Conservation (phyloP, 2,113 vertebrate genomes). For the Aspidoscelis tigris region DNA sequence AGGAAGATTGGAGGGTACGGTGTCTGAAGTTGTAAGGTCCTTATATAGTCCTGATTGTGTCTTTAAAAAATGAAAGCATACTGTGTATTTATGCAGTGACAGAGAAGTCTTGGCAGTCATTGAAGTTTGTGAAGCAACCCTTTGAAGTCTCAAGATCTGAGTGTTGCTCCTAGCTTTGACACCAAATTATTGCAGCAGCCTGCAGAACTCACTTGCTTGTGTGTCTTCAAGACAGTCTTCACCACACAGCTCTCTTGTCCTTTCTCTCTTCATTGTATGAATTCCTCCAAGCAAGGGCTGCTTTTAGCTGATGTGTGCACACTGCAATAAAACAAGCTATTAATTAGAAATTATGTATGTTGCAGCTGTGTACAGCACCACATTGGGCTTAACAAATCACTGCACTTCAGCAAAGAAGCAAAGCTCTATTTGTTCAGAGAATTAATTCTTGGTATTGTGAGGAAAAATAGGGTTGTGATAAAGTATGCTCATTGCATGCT, state of each 20-base stretch:
- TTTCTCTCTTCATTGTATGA: not conserved
- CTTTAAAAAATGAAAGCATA: conserved; percentile 7
- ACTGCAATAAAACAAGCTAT: not conserved
- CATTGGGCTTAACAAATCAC: conserved; percentile 14
- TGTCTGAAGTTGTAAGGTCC: not conserved
- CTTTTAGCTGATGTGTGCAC: not conserved
- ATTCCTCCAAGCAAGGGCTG: not conserved
- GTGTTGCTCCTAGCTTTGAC: not conserved
- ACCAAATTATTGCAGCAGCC: not conserved
- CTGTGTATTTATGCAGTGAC: not conserved
- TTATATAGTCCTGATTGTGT: not conserved
- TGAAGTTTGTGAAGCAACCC: not conserved
- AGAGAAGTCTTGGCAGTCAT: not conserved
- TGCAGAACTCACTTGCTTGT: conserved; percentile 4
- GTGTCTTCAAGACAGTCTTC: not conserved
- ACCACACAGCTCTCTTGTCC: not conserved
- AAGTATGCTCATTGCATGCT: not conserved
- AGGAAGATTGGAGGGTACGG: not conserved
- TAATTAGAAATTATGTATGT: conserved; percentile 25
- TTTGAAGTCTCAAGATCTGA: conserved; percentile 12
- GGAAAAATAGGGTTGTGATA: not conserved
- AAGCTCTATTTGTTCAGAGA: not conserved
- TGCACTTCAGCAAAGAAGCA: conserved; percentile 2
- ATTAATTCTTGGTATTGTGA: conserved; percentile 10
- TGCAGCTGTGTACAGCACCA: not conserved